Conservation (phyloP, 2,113 vertebrate species). For the Oceanodroma tethys region DNA sequence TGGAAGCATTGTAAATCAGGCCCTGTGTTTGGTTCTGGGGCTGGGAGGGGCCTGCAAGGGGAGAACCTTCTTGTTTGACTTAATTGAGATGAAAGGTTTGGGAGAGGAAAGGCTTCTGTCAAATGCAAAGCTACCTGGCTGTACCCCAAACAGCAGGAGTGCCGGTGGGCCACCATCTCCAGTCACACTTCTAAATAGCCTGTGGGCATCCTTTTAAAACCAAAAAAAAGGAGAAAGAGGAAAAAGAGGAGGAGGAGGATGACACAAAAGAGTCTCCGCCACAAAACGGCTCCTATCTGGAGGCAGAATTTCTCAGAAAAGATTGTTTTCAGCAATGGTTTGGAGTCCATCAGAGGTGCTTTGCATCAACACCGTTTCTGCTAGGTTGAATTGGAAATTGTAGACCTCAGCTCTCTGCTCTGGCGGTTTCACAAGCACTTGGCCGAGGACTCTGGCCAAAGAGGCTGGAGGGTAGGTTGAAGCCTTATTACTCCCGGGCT, state of each 20-base stretch:
- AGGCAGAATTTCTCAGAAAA: neutral
- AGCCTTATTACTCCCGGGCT: accelerated
- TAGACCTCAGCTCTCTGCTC: constrained; percentile 22
- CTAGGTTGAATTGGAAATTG: constrained; percentile 6
- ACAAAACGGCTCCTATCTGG: neutral
- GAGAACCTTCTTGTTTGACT: neutral
- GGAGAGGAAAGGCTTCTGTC: neutral
- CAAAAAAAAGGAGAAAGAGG: neutral
- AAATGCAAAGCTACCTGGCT: neutral
- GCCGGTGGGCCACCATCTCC: neutral
- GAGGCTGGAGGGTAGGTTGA: neutral
- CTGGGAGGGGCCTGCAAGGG: neutral
- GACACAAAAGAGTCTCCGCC: accelerated
- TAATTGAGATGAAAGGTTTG: neutral
- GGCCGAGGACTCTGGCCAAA: constrained; percentile 10
- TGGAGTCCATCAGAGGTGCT: neutral
- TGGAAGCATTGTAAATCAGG: neutral
- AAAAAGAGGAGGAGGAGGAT: neutral
- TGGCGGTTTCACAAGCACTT: constrained; percentile 2
- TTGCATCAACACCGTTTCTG: constrained; percentile 26
- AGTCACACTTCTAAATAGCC: neutral
- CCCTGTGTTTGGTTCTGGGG: neutral
- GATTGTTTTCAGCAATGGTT: neutral
- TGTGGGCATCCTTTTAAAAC: neutral
- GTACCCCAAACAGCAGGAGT: neutral